Percentiles rank a stretch among this genome's conserved stretches.
Conservation (phyloP, 2,888 invertebrate genomes). For the Plebejus anna region DNA sequence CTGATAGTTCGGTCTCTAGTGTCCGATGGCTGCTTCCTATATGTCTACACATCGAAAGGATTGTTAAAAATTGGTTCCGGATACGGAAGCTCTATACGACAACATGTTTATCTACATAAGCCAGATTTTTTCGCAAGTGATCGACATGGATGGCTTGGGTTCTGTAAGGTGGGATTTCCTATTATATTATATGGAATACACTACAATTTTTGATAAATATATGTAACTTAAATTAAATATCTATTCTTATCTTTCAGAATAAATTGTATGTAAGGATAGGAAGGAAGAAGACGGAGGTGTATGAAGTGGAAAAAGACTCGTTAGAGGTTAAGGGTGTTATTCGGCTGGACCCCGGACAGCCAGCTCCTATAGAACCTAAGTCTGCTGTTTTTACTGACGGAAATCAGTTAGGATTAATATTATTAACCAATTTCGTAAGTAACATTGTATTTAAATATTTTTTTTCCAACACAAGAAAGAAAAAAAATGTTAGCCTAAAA, state of each 20-base stretch:
- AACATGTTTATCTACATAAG: slow-evolving; percentile 92
- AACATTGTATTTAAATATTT: not conserved
- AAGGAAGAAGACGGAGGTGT: slow-evolving; percentile 70
- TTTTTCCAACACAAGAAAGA: not conserved
- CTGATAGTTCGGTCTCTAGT: slow-evolving; percentile 83
- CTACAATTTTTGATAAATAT: not conserved
- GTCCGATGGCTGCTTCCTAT: slow-evolving; percentile 94
- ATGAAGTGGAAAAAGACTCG: slow-evolving; percentile 66
- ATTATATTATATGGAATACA: not conserved
- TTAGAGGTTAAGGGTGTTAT: slow-evolving; percentile 59
- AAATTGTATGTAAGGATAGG: slow-evolving; percentile 88
- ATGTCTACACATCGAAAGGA: slow-evolving; percentile 90
- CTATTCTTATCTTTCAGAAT: slow-evolving; percentile 72
- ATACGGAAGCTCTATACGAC: slow-evolving; percentile 94
- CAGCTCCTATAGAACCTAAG: slow-evolving; percentile 55
- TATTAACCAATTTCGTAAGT: slow-evolving; percentile 49
- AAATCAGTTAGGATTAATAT: slow-evolving; percentile 73
- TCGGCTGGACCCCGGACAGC: slow-evolving; percentile 56
- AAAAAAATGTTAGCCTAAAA: not conserved
- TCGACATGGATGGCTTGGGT: slow-evolving; percentile 90
- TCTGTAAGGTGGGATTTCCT: slow-evolving; percentile 84
- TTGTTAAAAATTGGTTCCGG: slow-evolving; percentile 97
- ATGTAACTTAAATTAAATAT: not conserved
- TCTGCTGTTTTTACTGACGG: slow-evolving; percentile 69
- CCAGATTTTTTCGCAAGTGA: slow-evolving; percentile 89